A percentile compares a stretch with the other conserved stretches of the same genome.
These are phyloP conservation scores for Macrobrachium rosenbergii DNA, from an alignment of 1,140 invertebrate genomes.

Conservation along the genomic window DNA sequence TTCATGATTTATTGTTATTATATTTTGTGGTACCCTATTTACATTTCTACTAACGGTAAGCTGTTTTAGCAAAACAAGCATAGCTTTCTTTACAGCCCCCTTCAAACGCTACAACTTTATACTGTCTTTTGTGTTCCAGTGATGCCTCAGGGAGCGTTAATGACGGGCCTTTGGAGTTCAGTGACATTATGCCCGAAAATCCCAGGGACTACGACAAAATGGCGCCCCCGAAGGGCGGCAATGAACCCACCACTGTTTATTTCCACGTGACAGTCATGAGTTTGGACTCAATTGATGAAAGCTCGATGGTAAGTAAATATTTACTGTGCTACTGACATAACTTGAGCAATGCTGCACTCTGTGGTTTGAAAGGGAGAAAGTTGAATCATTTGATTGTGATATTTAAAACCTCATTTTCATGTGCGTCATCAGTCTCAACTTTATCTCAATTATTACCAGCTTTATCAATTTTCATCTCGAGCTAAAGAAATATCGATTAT, in stretches of 20 bases:
- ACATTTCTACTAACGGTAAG: too few relatives aligned
- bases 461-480: too few relatives aligned
- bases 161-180: conserved; percentile 72
- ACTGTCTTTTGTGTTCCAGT: neutral
- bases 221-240: conserved; percentile 85
- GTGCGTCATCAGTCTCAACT: neutral
- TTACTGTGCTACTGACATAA: neutral
- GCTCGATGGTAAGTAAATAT: conserved; percentile 82
- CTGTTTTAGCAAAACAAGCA: too few relatives aligned
- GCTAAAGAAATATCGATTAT: too few relatives aligned
- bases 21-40: too few relatives aligned
- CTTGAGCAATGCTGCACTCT: neutral
- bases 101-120: neutral
- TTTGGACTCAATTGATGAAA: conserved; percentile 91
- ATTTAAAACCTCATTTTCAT: too few relatives aligned
- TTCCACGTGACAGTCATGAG: conserved; percentile 95
- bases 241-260: conserved; percentile 81
- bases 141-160: conserved; percentile 12
- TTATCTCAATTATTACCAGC: neutral
- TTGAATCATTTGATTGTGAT: too few relatives aligned
- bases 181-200: conserved; percentile 87
- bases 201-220: conserved; percentile 90
- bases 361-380: neutral
- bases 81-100: neutral
- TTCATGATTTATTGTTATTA: too few relatives aligned